Conservation (phyloP, 2,113 vertebrate species). For the Seriola quinqueradiata region DNA sequence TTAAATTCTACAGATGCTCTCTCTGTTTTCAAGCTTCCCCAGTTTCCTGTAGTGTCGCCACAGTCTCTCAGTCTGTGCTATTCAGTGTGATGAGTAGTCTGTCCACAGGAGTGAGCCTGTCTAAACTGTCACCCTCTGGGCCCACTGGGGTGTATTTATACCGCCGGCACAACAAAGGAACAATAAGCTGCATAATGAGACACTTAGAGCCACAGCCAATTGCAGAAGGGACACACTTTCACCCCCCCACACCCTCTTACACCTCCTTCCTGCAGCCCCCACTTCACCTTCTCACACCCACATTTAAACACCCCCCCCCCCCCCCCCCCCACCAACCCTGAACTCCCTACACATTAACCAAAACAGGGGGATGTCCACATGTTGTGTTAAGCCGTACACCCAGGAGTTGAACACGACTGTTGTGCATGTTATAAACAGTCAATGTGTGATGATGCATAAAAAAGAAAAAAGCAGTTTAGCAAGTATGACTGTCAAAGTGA, state of each 20-base stretch:
- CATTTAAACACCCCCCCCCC: conserved; percentile 46
- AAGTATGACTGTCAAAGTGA: neutral
- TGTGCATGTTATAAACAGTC: neutral
- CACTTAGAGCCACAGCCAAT: conserved; percentile 85
- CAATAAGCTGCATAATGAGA: conserved; percentile 88
- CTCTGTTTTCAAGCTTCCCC: neutral
- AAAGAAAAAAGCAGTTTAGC: neutral
- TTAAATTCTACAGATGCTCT: conserved; percentile 22
- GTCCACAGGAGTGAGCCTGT: conserved; percentile 55
- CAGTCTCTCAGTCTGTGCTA: conserved; percentile 31
- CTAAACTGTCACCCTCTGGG: conserved; percentile 72
- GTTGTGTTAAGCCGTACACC: conserved; percentile 56
- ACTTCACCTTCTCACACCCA: conserved; percentile 72
- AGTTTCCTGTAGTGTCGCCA: conserved; percentile 22
- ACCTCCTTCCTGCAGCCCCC: conserved; percentile 68
- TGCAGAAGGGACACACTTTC: conserved; percentile 84
- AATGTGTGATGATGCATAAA: neutral
- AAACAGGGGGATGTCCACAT: conserved; percentile 57
- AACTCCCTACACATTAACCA: conserved; percentile 71
- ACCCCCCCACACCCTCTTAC: conserved; percentile 47
- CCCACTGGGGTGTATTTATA: conserved; percentile 84
- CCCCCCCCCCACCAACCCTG: conserved; percentile 26
- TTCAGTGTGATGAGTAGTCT: conserved; percentile 40
- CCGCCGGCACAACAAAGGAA: conserved; percentile 84
- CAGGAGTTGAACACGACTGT: conserved; percentile 14